Evolutionary conservation across 2,797 vertebrate species (phyloP).

Genomic region (Mastacembelus armatus): DNA sequence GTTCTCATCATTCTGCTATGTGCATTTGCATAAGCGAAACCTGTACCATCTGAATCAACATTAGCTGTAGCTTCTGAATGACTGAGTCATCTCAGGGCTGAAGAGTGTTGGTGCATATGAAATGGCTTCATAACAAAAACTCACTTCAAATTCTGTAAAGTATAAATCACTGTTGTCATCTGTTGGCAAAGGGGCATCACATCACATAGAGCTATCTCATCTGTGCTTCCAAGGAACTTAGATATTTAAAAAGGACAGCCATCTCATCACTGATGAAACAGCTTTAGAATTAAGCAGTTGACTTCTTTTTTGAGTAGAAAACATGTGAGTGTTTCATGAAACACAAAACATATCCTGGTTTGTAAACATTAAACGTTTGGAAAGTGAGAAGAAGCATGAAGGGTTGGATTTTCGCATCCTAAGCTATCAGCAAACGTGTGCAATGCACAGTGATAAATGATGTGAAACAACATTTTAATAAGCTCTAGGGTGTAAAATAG

Average conservation of each 20-base stretch:
- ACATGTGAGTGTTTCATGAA: not conserved
- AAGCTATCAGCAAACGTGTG: conserved; percentile 12
- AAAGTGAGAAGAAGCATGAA: not conserved
- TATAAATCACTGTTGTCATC: not conserved
- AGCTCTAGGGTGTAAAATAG: conserved; percentile 14
- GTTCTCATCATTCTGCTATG: conserved; percentile 73
- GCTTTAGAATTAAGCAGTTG: too few species aligned
- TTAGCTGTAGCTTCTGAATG: conserved; percentile 21
- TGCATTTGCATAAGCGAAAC: conserved; percentile 61
- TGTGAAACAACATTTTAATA: conserved; percentile 36
- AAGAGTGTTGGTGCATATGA: conserved; percentile 28
- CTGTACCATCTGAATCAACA: conserved; percentile 61
- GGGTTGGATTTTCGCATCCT: not conserved
- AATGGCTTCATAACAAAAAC: conserved; percentile 13
- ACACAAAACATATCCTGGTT: not conserved
- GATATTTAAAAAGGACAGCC: too few species aligned
- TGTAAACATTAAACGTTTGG: not conserved
- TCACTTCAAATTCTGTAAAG: conserved; percentile 3
- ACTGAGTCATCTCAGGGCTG: conserved; percentile 17
- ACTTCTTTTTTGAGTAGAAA: not conserved
- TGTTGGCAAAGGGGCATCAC: conserved; percentile 51
- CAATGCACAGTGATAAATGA: conserved; percentile 18
- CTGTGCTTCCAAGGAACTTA: too few species aligned
- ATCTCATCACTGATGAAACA: not conserved
- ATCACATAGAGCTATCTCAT: too few species aligned